Conservation (phyloP, 2,113 vertebrate species). For the Rhynchopsitta pachyrhyncha region DNA sequence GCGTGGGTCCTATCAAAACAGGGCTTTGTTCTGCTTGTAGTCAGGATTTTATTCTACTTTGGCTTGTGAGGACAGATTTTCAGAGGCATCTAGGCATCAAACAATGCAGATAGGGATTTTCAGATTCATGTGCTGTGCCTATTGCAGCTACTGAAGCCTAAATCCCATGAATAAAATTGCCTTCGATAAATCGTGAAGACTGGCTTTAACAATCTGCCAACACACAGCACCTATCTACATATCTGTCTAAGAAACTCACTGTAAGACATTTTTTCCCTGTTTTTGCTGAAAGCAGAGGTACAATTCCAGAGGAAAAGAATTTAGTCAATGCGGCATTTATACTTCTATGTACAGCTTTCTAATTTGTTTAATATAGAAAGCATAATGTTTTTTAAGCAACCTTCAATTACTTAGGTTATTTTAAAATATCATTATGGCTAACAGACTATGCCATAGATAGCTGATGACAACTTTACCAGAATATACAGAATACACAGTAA, state of each 20-base stretch:
- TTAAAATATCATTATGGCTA: neutral
- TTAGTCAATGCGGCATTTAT: neutral
- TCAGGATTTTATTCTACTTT: neutral
- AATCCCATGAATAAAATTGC: slow-evolving; percentile 16
- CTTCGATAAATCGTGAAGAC: neutral
- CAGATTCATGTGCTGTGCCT: slow-evolving; percentile 4
- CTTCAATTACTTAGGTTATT: neutral
- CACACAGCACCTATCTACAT: neutral
- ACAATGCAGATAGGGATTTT: slow-evolving; percentile 19
- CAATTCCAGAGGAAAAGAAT: neutral
- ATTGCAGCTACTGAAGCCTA: neutral
- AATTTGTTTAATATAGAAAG: neutral
- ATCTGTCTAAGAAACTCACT: neutral
- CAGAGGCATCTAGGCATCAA: neutral
- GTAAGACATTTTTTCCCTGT: neutral
- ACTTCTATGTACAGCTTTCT: neutral
- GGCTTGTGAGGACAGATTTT: neutral
- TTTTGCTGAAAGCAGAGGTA: neutral
- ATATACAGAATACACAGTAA: neutral
- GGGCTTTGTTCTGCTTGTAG: neutral
- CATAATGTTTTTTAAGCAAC: neutral
- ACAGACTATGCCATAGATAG: neutral
- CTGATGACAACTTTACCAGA: neutral
- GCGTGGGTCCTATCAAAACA: neutral
- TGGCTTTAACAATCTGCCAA: neutral